Evolutionary conservation across 2,113 vertebrate species (phyloP), one percentile per base, ranked within the genome.

Genomic region (Eleginops maclovinus): DNA sequence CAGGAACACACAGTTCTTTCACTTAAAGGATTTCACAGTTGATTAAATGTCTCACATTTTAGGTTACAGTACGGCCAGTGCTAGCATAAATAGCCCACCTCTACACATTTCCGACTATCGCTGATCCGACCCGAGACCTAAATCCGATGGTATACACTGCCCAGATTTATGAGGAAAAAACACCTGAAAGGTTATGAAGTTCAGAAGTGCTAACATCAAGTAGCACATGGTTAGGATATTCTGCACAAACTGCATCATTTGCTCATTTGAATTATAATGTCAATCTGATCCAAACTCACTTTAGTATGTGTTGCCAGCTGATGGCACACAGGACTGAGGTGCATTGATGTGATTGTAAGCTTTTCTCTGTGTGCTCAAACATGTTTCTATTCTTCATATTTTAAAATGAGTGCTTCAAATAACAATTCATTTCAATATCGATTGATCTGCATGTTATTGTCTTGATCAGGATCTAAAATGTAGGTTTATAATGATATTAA

Each of bases 51-150:
- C 59, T 73, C 6, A n/a, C 55, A 40, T 4, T 16, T 64, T 5
- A 50, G 51, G 60, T 62, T 56, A 43, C 56, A 66, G 80, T 17
- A 44, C 49, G 66, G 24, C 10, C 13, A 1, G 59, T 44, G n/a
- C 12, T 54, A 47, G 64, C 54, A n/a, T 83, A 73, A 87, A 91
- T 56, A 83, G 79, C 87, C 63, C 68, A 72, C 64, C 73, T 81
- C 66, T 68, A 83, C 82, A 89, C 69, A 83, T 89, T 84, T 55
- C 49, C 84, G 88, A 90, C 90, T 90, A 89, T 81, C 75, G 77
- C 71, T 64, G 75, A 85, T 88, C 72, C 59, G 66, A 64, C 63
- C 50, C 63, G 75, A 81, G 60, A 58, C 53, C 49, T 75, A 90
- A 89, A 91, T 91, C 88, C 82, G 77, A 47, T 84, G 65, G 55